Evolutionary conservation across 2,113 vertebrate species (phyloP).

Genomic region (Cryptotis parvus): DNA sequence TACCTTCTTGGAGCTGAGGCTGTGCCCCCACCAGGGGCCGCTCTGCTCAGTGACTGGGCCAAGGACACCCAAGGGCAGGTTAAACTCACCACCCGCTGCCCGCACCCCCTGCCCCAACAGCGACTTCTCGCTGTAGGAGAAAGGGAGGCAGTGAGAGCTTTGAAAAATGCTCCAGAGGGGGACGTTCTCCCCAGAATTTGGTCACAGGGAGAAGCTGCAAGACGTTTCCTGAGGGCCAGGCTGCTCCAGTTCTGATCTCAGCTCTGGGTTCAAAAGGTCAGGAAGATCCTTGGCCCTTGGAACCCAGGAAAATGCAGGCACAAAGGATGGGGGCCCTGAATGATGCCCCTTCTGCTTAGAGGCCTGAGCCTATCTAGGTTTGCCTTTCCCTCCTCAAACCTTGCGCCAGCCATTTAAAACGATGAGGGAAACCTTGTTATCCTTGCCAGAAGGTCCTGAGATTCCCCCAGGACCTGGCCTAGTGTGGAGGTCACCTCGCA

Average conservation of each 20-base stretch:
- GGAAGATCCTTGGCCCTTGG: neutral
- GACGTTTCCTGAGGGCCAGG: neutral
- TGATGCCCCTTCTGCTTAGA: neutral
- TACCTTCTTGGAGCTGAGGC: neutral
- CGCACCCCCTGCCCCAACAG: too few relatives aligned
- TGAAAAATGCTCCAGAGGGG: neutral
- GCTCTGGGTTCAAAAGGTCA: neutral
- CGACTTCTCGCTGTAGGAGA: neutral
- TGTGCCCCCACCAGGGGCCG: neutral
- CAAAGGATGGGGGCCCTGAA: neutral
- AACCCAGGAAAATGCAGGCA: neutral
- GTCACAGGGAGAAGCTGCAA: neutral
- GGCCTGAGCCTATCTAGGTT: neutral
- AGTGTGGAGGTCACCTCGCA: neutral
- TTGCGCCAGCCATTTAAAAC: neutral
- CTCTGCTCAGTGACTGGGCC: neutral
- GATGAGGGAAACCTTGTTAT: neutral
- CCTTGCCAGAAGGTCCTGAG: neutral
- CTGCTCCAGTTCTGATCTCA: neutral
- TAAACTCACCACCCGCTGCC: neutral
- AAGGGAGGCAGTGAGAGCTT: neutral
- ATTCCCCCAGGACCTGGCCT: neutral
- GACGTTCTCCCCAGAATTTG: neutral
- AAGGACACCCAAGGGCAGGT: neutral
- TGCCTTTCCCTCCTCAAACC: neutral